These are phyloP conservation scores for Leucoma salicis DNA, from an alignment of 2,888 invertebrate genomes.

Conservation along the genomic window DNA sequence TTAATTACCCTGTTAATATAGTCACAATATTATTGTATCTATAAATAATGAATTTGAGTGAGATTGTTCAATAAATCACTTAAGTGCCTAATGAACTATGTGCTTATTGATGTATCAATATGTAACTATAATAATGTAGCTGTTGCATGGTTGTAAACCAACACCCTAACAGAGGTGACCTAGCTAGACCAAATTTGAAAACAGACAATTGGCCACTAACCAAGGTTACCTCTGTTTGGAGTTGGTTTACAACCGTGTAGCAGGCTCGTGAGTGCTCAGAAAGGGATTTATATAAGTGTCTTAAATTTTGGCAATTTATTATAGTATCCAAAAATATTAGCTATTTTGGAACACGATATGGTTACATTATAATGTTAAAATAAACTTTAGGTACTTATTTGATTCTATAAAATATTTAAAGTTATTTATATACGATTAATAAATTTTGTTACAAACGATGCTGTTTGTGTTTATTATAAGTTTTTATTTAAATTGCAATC, in stretches of 20 bases:
- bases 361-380: too few relatives aligned
- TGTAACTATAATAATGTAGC: too few relatives aligned
- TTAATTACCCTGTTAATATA: too few relatives aligned
- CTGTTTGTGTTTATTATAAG: not conserved
- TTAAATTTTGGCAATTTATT: not conserved
- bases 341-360: too few relatives aligned
- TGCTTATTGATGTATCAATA: constrained; percentile 2
- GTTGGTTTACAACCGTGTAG: too few relatives aligned
- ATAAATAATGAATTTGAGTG: not conserved
- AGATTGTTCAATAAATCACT: constrained; percentile 10
- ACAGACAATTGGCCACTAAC: too few relatives aligned
- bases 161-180: too few relatives aligned
- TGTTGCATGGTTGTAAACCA: too few relatives aligned
- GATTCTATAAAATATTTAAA: constrained; percentile 38
- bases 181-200: too few relatives aligned
- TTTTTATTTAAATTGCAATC: not conserved
- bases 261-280: not conserved
- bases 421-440: constrained; percentile 54
- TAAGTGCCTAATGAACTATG: constrained; percentile 21
- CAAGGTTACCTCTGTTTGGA: too few relatives aligned
- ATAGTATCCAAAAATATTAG: too few relatives aligned
- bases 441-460: constrained; percentile 54
- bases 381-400: too few relatives aligned
- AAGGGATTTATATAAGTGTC: constrained; percentile 2
- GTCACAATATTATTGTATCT: not conserved